A percentile compares a stretch with the other conserved stretches of the same genome.
Conservation (phyloP, 2,888 invertebrate genomes). For the Hydrotaea diabolus region DNA sequence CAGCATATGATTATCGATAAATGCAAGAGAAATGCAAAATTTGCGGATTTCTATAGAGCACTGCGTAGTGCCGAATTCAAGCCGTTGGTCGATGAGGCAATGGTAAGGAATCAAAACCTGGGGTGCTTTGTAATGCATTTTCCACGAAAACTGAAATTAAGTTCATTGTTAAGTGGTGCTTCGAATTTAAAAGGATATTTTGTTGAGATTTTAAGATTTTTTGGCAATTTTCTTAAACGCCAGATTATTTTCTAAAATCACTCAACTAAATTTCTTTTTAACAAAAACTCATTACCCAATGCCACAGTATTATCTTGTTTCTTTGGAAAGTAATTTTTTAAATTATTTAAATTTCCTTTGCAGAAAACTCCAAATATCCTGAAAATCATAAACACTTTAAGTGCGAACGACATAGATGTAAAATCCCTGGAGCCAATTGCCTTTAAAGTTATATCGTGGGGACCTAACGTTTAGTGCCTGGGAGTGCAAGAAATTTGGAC, state of each 20-base stretch:
- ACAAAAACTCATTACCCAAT: no score
- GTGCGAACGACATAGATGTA: constrained; percentile 71
- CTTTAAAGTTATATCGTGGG: constrained; percentile 75
- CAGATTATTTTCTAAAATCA: no score
- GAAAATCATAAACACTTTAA: constrained; percentile 70
- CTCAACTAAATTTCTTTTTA: no score
- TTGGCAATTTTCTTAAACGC: no score
- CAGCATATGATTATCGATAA: constrained; percentile 74
- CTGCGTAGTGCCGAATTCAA: constrained; percentile 72
- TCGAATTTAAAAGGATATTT: no score
- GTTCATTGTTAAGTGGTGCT: no score
- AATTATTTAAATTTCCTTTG: constrained; percentile 12
- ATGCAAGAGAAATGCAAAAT: constrained; percentile 68
- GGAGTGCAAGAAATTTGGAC: not conserved
- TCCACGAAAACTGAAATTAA: no score
- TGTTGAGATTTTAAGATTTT: no score
- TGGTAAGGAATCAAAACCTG: constrained; percentile 69
- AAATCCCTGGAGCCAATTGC: constrained; percentile 71
- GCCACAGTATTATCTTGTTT: no score
- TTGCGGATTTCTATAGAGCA: constrained; percentile 74
- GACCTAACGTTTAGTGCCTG: constrained; percentile 68
- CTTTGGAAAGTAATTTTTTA: not conserved
- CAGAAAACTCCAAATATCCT: constrained; percentile 68
- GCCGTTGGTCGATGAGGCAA: constrained; percentile 68
- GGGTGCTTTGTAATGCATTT: no score